phyloP scores from a whole-genome alignment of 2,797 vertebrate species.

The Podarcis siculus region DNA sequence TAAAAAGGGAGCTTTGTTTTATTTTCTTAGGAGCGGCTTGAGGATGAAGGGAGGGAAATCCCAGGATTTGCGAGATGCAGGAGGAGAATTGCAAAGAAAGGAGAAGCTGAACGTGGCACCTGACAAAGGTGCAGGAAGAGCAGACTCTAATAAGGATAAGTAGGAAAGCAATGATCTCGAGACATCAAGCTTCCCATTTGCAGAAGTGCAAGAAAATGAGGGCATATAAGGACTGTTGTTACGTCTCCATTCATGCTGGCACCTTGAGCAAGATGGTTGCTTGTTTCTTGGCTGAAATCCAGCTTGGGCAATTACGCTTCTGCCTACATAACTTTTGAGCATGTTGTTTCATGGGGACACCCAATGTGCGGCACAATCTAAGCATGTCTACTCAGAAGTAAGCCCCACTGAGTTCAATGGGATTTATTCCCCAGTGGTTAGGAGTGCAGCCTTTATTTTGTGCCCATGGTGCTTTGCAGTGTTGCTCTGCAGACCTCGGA shows the following conservation, averaged over 20 bases:
- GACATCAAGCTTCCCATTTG: conserved; percentile 57
- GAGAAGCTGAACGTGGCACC: conserved; percentile 57
- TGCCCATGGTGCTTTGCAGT: conserved; percentile 49
- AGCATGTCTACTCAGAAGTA: background rate
- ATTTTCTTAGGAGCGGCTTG: conserved; percentile 50
- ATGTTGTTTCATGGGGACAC: conserved; percentile 63
- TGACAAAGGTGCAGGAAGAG: conserved; percentile 60
- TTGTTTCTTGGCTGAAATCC: conserved; percentile 63
- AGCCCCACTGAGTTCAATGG: background rate
- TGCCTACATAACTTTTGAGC: conserved; percentile 63
- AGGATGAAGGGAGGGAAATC: conserved; percentile 38
- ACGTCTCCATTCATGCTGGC: conserved; percentile 65
- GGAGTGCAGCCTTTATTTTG: conserved; percentile 23
- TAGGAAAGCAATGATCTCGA: conserved; percentile 64
- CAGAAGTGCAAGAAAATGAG: conserved; percentile 61
- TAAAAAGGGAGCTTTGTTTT: conserved; percentile 49
- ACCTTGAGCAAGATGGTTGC: conserved; percentile 67
- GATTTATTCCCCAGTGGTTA: background rate
- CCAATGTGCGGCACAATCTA: background rate
- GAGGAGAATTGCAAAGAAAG: conserved; percentile 66
- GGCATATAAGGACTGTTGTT: conserved; percentile 59
- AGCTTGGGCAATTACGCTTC: conserved; percentile 69
- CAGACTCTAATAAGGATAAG: conserved; percentile 63
- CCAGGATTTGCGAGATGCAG: conserved; percentile 60
- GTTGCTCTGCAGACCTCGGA: conserved; percentile 47